Evolutionary conservation across 2,113 vertebrate genomes (phyloP), one percentile per base, ranked within the genome.

Genomic region (Ploceus nigricollis): DNA sequence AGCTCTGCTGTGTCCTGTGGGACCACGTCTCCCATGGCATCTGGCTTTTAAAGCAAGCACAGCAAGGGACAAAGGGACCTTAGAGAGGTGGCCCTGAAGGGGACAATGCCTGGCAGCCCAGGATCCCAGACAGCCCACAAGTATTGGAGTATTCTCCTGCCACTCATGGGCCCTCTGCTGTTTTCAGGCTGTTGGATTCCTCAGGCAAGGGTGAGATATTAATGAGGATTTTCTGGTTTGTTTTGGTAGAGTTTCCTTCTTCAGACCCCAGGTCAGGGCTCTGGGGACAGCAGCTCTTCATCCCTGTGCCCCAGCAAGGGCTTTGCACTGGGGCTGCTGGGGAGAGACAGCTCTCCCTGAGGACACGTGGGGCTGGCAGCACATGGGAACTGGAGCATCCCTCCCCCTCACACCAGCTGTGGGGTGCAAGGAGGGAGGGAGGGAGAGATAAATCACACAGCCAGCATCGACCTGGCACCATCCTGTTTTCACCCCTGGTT

Each of bases 211-310:
- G 21, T 22, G 28, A 71, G 23, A 7, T 40, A 24, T 33, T 11
- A 16, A 9, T 6, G 8, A 2, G 21, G 6, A 23, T 31, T 69
- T 37, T 18, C 0, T 1, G 8, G 3, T 2, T 82, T 61, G 13
- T 42, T 51, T 47, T 23, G 5, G 27, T 7, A 66, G 42, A 39
- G 3, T 39, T 60, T 24, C 50, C 15, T 57, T 44, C 73, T 60
- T 58, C 44, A 69, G 19, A 18, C 1, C 6, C 30, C 33, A 31
- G 28, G 9, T 24, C 25, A 76, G 47, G 68, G 13, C 10, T 31
- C 22, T 17, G 42, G 25, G 35, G 19, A 27, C 35, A 51, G 54
- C 17, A 70, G 68, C 8, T 87, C 22, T 57, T 85, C 56, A 37
- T 30, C 40, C 37, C 47, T 4, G 2, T 69, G 50, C 20, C 47